Evolutionary conservation across 1,140 invertebrate species (phyloP).

Genomic region (Ceratosolen solmsi): DNA sequence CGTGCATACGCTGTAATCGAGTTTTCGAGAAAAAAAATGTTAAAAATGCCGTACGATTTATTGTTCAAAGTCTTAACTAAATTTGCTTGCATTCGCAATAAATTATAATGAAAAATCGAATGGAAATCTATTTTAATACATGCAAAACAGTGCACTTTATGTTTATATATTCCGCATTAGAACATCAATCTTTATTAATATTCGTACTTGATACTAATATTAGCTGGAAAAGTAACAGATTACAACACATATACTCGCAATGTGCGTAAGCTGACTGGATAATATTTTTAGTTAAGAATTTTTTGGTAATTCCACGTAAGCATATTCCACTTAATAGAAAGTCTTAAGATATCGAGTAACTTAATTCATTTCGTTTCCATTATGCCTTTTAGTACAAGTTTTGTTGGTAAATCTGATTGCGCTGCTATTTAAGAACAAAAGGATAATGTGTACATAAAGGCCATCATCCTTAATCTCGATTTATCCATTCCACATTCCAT

Average conservation of each 20-base stretch:
- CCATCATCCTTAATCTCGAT: not conserved
- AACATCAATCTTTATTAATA: not conserved
- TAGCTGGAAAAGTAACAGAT: not conserved
- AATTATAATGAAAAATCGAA: not conserved
- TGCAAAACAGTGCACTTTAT: not conserved
- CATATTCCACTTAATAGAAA: not conserved
- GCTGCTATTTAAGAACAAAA: not conserved
- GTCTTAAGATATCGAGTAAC: not conserved
- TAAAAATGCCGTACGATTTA: not conserved
- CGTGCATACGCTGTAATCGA: not conserved
- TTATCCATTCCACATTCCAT: not conserved
- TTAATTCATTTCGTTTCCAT: not conserved
- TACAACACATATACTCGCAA: too few relatives aligned
- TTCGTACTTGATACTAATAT: not conserved
- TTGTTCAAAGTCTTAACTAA: conserved; percentile 14
- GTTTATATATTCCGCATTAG: not conserved
- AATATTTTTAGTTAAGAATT: too few relatives aligned
- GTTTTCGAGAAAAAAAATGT: not conserved
- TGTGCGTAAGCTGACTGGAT: too few relatives aligned
- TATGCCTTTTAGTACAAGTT: not conserved
- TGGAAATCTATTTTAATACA: not conserved
- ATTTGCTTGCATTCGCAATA: conserved; percentile 15
- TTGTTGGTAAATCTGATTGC: not conserved
- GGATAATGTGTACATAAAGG: not conserved
- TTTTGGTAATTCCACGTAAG: too few relatives aligned